phyloP scores from a whole-genome alignment of 1,140 invertebrate genomes.

The Tigriopus japonicus region DNA sequence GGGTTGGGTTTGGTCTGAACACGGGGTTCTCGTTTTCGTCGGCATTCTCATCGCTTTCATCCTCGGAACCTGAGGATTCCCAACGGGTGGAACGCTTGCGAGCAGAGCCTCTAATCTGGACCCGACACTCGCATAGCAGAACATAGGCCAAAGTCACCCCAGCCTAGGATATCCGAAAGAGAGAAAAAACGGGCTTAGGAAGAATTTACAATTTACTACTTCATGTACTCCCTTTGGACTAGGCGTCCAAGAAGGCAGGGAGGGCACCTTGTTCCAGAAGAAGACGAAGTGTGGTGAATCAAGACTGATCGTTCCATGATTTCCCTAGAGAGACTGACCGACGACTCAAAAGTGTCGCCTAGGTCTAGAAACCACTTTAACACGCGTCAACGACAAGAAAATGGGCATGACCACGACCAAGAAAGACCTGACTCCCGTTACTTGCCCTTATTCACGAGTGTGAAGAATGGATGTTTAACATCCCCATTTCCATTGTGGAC shows the following conservation, averaged over 20 bases:
- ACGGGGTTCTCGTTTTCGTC: no score
- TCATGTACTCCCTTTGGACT: background rate
- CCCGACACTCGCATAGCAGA: background rate
- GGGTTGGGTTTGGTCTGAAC: no score
- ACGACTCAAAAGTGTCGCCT: no score
- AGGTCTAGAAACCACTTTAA: no score
- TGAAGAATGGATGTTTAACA: background rate
- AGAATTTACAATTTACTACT: background rate
- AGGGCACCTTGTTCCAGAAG: background rate
- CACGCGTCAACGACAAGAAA: no score
- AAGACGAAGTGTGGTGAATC: background rate
- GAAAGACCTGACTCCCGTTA: no score
- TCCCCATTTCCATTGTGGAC: background rate
- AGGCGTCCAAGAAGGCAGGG: background rate
- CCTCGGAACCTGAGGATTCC: no score
- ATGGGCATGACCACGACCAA: background rate
- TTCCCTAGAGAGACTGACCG: background rate
- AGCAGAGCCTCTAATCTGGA: background rate
- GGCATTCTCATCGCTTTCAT: no score
- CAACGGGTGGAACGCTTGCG: background rate
- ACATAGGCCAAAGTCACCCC: background rate
- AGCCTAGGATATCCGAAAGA: background rate
- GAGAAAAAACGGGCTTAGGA: background rate
- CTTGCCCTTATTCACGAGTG: no score
- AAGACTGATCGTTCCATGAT: background rate